Evolutionary conservation across 2,888 invertebrate species (phyloP).

Genomic region (Acheta domesticus): DNA sequence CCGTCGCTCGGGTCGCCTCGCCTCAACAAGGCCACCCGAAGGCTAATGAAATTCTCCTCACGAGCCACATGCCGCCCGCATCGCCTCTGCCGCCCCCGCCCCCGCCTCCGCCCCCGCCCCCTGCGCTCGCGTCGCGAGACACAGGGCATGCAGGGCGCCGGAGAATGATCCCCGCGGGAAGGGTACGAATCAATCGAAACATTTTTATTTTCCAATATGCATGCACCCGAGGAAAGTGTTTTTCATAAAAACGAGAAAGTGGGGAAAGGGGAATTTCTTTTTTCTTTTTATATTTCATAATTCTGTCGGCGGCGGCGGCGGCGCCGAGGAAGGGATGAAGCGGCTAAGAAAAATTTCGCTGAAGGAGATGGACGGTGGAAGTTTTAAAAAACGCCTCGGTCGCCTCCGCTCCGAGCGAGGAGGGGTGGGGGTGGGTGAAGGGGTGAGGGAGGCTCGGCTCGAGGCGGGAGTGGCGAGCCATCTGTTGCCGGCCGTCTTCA

Average conservation of each 20-base stretch:
- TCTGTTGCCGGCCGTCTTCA: too few species aligned
- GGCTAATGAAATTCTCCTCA: too few species aligned
- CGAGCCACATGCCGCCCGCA: too few species aligned
- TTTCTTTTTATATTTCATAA: conserved; percentile 6
- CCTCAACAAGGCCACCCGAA: too few species aligned
- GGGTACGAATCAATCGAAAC: neutral
- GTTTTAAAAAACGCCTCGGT: neutral
- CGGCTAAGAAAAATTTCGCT: neutral
- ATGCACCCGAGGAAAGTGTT: neutral
- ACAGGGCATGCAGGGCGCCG: too few species aligned
- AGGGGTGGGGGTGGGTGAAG: neutral
- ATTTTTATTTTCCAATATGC: conserved; percentile 6
- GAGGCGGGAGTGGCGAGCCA: neutral
- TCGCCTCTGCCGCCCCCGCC: too few species aligned
- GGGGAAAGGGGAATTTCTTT: conserved; percentile 18
- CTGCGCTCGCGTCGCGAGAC: too few species aligned
- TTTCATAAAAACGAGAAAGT: neutral
- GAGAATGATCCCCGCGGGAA: neutral
- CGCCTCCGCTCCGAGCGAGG: neutral
- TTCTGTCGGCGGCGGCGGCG: neutral
- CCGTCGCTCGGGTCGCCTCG: too few species aligned
- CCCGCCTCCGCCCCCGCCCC: too few species aligned
- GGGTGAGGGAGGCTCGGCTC: neutral
- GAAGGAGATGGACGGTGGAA: neutral
- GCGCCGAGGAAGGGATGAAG: neutral